Conservation (phyloP, 2,888 invertebrate species). For the Spodoptera exigua region DNA sequence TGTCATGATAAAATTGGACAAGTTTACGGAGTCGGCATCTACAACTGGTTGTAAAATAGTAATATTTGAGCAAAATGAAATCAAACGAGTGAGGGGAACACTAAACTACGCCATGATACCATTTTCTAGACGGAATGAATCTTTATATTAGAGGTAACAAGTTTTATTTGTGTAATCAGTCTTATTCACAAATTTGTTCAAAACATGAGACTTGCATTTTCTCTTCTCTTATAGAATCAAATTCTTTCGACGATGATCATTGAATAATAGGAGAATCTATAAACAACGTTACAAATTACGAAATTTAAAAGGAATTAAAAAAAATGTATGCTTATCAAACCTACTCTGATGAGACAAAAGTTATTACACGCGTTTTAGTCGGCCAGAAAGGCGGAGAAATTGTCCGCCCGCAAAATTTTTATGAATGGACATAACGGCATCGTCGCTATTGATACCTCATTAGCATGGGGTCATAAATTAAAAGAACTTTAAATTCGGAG, state of each 20-base stretch:
- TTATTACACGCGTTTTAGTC: constrained; percentile 22
- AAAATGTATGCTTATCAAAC: no score
- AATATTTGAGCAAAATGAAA: constrained; percentile 60
- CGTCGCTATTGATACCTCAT: constrained; percentile 76
- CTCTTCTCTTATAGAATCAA: no score
- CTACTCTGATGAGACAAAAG: constrained; percentile 4
- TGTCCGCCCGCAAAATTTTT: constrained; percentile 65
- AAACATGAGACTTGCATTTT: no score
- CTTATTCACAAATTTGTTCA: no score
- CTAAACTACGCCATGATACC: no score
- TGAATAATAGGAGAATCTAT: no score
- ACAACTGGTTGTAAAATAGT: constrained; percentile 71
- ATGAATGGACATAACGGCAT: constrained; percentile 81
- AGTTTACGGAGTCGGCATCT: constrained; percentile 68
- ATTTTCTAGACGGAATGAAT: no score
- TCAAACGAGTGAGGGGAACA: constrained; percentile 56
- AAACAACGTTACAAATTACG: no score
- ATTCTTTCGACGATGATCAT: no score
- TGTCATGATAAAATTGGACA: constrained; percentile 69
- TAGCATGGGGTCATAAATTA: constrained; percentile 79
- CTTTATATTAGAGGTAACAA: no score
- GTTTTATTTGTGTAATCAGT: no score
- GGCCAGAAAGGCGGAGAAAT: constrained; percentile 49
- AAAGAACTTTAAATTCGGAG: constrained; percentile 58
- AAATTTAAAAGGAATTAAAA: no score